Evolutionary conservation across 2,797 vertebrate genomes (phyloP).

Genomic region (Ceyx erithaca): DNA sequence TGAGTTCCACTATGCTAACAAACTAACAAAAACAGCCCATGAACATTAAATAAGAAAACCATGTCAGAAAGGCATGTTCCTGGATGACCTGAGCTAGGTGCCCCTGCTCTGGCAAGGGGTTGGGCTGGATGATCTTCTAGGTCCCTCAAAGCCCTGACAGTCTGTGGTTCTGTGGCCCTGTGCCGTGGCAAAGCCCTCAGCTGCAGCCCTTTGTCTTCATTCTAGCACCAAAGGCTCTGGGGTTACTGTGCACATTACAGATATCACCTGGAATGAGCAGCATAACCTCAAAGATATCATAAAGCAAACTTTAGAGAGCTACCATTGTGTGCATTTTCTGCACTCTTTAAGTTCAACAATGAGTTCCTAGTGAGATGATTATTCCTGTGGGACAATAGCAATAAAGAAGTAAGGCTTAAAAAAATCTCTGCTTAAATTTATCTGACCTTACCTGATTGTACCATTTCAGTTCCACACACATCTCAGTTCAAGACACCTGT

Average conservation of each 20-base stretch:
- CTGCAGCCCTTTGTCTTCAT: neutral
- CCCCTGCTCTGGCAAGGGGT: too few species aligned
- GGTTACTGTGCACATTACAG: neutral
- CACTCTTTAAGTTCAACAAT: neutral
- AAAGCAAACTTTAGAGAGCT: neutral
- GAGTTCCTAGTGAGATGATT: neutral
- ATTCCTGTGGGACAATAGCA: neutral
- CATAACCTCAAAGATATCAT: neutral
- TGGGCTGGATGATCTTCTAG: too few species aligned
- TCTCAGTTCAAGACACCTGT: neutral
- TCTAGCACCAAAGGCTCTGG: neutral
- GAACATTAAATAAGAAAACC: neutral
- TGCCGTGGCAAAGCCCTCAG: neutral
- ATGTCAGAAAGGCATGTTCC: neutral
- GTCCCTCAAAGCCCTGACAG: too few species aligned
- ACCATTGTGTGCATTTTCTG: neutral
- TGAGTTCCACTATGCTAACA: neutral
- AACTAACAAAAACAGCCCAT: neutral
- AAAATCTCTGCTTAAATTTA: neutral
- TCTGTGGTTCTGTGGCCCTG: neutral
- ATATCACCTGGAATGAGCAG: neutral
- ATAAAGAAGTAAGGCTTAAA: neutral
- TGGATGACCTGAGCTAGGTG: too few species aligned
- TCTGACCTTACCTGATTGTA: neutral
- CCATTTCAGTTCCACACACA: neutral